Conservation (phyloP, 2,113 vertebrate species). For the Sitta europaea region DNA sequence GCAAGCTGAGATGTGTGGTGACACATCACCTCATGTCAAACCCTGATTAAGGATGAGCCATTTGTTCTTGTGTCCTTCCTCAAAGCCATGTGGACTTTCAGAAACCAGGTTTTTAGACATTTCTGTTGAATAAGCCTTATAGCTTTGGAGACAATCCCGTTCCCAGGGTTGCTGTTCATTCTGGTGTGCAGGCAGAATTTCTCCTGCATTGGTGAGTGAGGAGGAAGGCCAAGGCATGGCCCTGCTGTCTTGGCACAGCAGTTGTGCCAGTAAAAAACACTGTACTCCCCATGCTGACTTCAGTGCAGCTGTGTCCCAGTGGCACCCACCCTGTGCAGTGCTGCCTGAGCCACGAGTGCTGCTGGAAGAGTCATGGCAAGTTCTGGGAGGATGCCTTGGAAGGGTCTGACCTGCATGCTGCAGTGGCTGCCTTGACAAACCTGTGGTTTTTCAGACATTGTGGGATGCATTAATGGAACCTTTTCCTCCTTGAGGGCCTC, state of each 20-base stretch:
- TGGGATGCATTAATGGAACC: background rate
- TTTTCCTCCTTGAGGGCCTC: background rate
- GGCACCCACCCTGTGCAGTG: background rate
- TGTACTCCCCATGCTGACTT: background rate
- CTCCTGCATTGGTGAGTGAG: background rate
- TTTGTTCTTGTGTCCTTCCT: conserved; percentile 13
- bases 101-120: background rate
- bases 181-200: background rate
- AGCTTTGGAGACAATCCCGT: background rate
- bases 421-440: background rate
- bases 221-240: background rate
- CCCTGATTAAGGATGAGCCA: background rate
- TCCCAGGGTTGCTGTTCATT: background rate
- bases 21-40: background rate
- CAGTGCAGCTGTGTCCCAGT: background rate
- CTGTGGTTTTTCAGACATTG: background rate
- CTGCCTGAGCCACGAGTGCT: background rate
- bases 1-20: background rate
- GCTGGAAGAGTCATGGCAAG: background rate
- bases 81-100: background rate
- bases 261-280: background rate
- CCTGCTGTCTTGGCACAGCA: background rate
- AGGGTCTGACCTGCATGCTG: background rate
- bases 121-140: background rate
- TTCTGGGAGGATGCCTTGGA: background rate